Base-by-base conservation (phyloP, 2,113 vertebrate species). In the Cacatua alba region DNA sequence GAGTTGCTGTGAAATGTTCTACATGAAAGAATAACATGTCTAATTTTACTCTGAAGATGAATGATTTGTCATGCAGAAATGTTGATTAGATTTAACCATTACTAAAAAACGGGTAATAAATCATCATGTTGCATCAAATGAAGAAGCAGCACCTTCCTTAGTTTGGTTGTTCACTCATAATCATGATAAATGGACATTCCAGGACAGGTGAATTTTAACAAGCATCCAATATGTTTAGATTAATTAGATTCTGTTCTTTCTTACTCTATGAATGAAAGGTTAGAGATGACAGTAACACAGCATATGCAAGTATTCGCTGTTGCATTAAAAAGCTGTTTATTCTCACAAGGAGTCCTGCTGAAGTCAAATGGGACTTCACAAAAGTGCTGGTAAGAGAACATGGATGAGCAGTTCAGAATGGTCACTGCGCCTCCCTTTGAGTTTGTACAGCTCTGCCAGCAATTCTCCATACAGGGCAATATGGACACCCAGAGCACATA, bases 191-290 rank as follows among this genome's bases (percentile, higher is more conserved):
- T 98, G 95, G 96, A 97, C 97, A 98, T 96, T 86, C 88, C 75
- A 46, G 86, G 96, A 96, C 98, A 98, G 97, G 97, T 98, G 97
- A 98, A 95, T 97, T 98, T 98, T 98, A 98, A 98, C 97, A 97
- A 97, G 94, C 97, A 97, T 94, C 94, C 97, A 97, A 97, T 97
- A 97, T 33, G 53, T 94, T 97, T 96, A 97, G 93, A 97, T 97
- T 98, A 98, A 98, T 98, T 98, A 98, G 95, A 97, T 97, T 96
- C 97, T 97, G 92, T 71, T 93, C 67, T 85, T 86, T 95, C 86
- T 88, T 81, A 35, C 68, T 93, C 71, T 92, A 64, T 96, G 96
- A 98, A 97, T 95, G 86, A 84, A 89, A 97, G 86, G 74, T 65
- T 43, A 57, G 18, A 81, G 35, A 48, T 71, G 46, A 69, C 96